A percentile compares a stretch with the other conserved stretches of the same genome.
Evolutionary conservation across 2,113 vertebrate species (phyloP).

Genomic region (Gnathonemus echidnorhynchus): DNA sequence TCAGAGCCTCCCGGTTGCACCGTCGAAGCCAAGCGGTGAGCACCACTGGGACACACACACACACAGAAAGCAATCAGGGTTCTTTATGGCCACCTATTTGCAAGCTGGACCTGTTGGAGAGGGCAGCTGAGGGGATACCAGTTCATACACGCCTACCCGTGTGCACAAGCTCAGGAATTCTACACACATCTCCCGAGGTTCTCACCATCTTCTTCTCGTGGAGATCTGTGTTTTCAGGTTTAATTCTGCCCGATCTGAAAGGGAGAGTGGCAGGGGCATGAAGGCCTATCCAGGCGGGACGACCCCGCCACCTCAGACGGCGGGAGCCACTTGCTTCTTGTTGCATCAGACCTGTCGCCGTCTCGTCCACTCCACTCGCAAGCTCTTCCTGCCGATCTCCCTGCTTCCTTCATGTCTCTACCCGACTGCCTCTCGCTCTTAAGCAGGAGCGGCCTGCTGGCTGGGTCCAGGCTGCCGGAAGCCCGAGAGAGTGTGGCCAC

Average conservation of each 20-base stretch:
- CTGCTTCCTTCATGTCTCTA: background rate
- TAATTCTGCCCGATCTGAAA: background rate
- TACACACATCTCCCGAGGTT: background rate
- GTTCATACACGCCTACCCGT: background rate
- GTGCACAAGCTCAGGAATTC: background rate
- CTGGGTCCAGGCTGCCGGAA: background rate
- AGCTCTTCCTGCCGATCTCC: background rate
- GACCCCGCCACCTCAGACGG: background rate
- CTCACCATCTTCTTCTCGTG: background rate
- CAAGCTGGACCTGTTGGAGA: background rate
- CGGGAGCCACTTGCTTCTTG: background rate
- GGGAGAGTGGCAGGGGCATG: background rate
- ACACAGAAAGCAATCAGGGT: background rate
- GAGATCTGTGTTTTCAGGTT: background rate
- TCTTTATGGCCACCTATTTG: background rate
- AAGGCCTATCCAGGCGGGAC: no score
- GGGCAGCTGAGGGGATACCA: background rate
- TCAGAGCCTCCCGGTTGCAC: background rate
- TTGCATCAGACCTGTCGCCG: conserved; percentile 8
- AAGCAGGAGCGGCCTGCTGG: background rate
- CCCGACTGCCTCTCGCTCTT: background rate
- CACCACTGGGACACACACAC: background rate
- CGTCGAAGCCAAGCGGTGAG: background rate
- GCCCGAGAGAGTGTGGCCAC: background rate
- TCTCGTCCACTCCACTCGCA: background rate